Conservation (phyloP, 2,797 vertebrate species). For the Notolabrus celidotus region DNA sequence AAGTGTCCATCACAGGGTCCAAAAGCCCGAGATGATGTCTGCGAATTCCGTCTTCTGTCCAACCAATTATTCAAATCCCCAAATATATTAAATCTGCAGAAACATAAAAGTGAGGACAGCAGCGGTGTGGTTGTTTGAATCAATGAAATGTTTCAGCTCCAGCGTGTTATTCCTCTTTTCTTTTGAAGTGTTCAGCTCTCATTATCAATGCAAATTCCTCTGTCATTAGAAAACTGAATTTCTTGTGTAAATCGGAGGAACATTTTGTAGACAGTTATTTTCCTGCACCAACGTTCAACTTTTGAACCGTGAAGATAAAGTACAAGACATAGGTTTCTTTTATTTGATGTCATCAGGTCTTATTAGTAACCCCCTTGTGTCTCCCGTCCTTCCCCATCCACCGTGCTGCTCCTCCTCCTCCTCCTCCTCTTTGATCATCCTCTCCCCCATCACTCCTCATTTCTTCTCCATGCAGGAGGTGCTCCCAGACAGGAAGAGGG, state of each 20-base stretch:
- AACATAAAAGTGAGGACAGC: background rate
- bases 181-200: constrained; percentile 8
- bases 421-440: constrained; percentile 39
- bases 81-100: background rate
- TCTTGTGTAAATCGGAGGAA: constrained; percentile 30
- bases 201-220: constrained; percentile 20
- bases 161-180: background rate
- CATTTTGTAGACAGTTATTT: constrained; percentile 13
- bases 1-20: background rate
- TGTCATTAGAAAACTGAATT: constrained; percentile 15
- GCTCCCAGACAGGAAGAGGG: constrained; percentile 91
- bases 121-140: background rate
- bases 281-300: constrained; percentile 14
- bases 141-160: background rate
- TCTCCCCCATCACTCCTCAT: background rate
- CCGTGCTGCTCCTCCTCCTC: constrained; percentile 16
- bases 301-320: constrained; percentile 20
- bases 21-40: background rate
- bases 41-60: background rate
- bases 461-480: constrained; percentile 84
- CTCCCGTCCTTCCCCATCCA: constrained; percentile 7
- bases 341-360: constrained; percentile 1
- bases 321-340: background rate
- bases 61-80: background rate
- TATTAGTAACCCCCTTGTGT: constrained; percentile 27